phyloP scores from a whole-genome alignment of 37 sponge, comb jelly and placozoan species.

The Axinella damicornis region DNA sequence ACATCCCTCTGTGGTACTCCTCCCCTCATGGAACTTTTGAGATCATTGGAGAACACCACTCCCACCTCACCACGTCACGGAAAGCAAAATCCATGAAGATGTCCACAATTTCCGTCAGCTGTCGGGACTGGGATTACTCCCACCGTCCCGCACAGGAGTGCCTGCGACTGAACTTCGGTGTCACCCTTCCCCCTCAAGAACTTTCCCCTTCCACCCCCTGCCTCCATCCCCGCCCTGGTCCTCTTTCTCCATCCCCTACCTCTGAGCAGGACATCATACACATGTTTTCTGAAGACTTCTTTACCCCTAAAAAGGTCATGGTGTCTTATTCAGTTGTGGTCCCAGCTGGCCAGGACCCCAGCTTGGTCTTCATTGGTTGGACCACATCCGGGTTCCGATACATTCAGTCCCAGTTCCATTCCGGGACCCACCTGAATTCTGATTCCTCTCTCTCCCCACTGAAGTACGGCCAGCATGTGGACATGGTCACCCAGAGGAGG shows the following conservation, averaged over 20 bases:
- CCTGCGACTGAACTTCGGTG: constrained; percentile 61
- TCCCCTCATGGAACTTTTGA: constrained; percentile 15
- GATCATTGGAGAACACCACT: constrained; percentile 42
- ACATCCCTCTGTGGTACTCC: constrained; percentile 86
- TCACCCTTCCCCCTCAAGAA: constrained; percentile 16
- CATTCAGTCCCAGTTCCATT: constrained; percentile 22
- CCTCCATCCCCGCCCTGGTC: constrained; percentile 22
- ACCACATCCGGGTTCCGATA: constrained; percentile 62
- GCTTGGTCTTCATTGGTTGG: constrained; percentile 70
- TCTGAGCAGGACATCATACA: neutral
- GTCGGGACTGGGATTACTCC: constrained; percentile 32
- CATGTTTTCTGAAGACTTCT: too few species aligned
- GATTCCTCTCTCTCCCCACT: too few species aligned
- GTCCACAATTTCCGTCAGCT: neutral
- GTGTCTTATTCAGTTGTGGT: constrained; percentile 57
- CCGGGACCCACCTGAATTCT: neutral
- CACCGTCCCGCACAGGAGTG: constrained; percentile 34
- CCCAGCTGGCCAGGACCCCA: constrained; percentile 60
- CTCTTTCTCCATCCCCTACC: constrained; percentile 7
- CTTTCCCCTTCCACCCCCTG: neutral
- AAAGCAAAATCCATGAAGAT: neutral
- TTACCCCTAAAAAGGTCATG: neutral
- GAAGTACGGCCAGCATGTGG: constrained; percentile 23
- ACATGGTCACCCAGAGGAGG: neutral
- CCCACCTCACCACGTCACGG: neutral